Evolutionary conservation across 2,888 invertebrate genomes (phyloP).

Genomic region (Agrypnus murinus): DNA sequence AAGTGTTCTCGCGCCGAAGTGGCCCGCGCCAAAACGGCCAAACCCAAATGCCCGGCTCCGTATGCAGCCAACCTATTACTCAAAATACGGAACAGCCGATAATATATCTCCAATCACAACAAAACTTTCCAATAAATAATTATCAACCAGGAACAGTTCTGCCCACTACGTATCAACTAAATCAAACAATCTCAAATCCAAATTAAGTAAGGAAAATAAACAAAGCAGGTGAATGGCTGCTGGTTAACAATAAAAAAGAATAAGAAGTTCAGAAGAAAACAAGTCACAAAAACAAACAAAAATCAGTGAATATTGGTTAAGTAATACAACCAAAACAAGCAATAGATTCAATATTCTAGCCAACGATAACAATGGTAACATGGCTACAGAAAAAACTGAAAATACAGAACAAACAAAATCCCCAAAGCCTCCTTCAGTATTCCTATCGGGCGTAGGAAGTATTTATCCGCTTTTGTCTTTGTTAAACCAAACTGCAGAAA

Average conservation of each 20-base stretch:
- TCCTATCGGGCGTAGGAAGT: neutral
- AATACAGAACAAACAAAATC: neutral
- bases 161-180: neutral
- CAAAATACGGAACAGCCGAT: neutral
- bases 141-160: neutral
- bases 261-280: neutral
- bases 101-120: neutral
- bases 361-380: neutral
- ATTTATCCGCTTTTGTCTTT: neutral
- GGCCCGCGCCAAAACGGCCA: no score
- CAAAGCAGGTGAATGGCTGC: neutral
- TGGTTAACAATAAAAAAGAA: conserved; percentile 1
- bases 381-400: neutral
- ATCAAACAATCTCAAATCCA: neutral
- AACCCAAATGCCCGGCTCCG: no score
- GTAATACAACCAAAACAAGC: neutral
- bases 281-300: neutral
- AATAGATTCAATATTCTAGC: neutral
- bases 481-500: neutral
- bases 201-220: neutral
- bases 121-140: neutral
- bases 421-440: no score
- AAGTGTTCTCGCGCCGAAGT: no score
- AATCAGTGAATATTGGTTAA: neutral
- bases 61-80: no score